Evolutionary conservation across 2,113 vertebrate species (phyloP).

Genomic region (Emydura subglobosa): DNA sequence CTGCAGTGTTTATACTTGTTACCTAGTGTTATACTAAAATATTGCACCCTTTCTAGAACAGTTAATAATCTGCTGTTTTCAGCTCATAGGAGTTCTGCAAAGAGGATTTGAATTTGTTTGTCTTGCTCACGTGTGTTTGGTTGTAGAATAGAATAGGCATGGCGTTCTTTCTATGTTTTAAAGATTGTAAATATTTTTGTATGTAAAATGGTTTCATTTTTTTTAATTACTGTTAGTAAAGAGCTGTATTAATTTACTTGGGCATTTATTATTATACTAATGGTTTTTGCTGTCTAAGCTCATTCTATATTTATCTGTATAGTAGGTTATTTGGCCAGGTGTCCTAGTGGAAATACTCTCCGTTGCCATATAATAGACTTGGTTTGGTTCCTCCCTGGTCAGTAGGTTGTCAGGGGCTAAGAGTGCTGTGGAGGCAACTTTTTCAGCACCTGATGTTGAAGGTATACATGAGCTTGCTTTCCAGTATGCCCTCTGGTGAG

Average conservation of each 20-base stretch:
- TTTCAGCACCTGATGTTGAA: not conserved
- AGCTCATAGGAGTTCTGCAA: not conserved
- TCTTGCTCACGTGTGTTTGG: not conserved
- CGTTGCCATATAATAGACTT: not conserved
- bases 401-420: slow-evolving; percentile 7
- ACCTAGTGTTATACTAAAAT: not conserved
- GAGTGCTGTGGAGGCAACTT: not conserved
- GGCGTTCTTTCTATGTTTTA: slow-evolving; percentile 30
- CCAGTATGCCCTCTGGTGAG: not conserved
- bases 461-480: not conserved
- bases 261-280: not conserved
- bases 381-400: slow-evolving; percentile 12
- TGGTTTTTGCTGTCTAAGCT: slow-evolving; percentile 23
- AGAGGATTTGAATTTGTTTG: not conserved
- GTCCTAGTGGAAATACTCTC: slow-evolving; percentile 5
- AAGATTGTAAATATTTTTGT: not conserved
- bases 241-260: slow-evolving; percentile 19
- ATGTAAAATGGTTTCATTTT: not conserved
- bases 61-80: not conserved
- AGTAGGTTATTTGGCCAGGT: slow-evolving; percentile 27
- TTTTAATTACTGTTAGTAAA: slow-evolving; percentile 40
- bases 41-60: not conserved
- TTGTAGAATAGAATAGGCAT: not conserved
- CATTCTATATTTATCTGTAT: not conserved
- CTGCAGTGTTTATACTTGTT: not conserved